These are phyloP conservation scores for Thereva unica DNA, from an alignment of 2,888 invertebrate genomes.

Conservation along the genomic window DNA sequence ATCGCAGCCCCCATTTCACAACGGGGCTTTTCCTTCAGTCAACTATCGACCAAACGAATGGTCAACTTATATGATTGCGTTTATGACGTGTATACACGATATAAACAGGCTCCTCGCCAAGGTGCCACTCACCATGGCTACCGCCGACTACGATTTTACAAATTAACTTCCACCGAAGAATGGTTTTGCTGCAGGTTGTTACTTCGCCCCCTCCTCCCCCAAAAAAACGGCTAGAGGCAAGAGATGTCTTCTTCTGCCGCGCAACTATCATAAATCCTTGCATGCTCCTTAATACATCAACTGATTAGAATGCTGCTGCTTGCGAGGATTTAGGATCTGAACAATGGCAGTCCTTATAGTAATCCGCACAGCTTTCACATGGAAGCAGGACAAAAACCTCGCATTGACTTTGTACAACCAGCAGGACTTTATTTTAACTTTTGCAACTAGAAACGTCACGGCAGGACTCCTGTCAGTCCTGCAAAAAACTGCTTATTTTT, in stretches of 20 bases:
- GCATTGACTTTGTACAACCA: conserved; percentile 9
- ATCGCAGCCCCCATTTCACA: conserved; percentile 14
- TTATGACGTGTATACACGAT: conserved; percentile 19
- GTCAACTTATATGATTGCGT: conserved; percentile 31
- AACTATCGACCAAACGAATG: conserved; percentile 36
- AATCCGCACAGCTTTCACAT: too few species aligned
- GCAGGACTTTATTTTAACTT: conserved; percentile 23
- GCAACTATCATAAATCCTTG: too few species aligned
- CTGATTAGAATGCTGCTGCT: too few species aligned
- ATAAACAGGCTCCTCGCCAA: conserved; percentile 15
- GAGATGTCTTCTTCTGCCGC: too few species aligned
- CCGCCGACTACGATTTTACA: not conserved
- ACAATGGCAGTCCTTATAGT: too few species aligned
- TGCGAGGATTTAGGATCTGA: too few species aligned
- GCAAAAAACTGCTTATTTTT: not conserved
- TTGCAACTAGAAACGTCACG: conserved; percentile 20
- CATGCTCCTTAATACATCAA: too few species aligned
- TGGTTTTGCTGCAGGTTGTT: too few species aligned
- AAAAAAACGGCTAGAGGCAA: too few species aligned
- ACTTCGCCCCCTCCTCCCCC: too few species aligned
- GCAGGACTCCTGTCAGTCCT: conserved; percentile 24
- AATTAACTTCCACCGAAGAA: conserved; percentile 6
- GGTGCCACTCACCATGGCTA: conserved; percentile 27
- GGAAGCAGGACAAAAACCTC: conserved; percentile 2
- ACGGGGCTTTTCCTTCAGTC: conserved; percentile 8